Conservation (phyloP, 2,113 vertebrate species). For the Oriolus oriolus region DNA sequence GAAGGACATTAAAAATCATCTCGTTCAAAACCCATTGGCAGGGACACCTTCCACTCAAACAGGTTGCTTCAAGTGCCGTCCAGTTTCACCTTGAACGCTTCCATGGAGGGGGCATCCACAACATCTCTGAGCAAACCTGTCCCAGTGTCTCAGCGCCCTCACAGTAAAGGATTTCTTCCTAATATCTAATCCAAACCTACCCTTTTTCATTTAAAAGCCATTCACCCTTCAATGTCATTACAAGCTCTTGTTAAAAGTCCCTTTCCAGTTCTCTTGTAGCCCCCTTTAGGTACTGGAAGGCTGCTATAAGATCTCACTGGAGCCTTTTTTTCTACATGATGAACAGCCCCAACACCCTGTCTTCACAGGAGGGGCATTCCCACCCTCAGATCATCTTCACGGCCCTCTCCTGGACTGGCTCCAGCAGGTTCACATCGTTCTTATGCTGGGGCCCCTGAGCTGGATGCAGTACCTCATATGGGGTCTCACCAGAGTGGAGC, state of each 20-base stretch:
- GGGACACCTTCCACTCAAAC: background rate
- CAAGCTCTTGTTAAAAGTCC: background rate
- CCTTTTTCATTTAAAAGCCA: background rate
- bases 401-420: background rate
- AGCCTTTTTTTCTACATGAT: background rate
- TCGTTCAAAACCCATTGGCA: accelerated
- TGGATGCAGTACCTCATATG: background rate
- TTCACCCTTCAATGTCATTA: background rate
- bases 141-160: background rate
- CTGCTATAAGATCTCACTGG: background rate
- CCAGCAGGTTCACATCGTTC: background rate
- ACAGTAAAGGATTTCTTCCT: background rate
- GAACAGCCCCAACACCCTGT: background rate
- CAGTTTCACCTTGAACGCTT: background rate
- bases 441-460: background rate
- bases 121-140: background rate
- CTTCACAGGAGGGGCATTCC: background rate
- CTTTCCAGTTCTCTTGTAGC: background rate
- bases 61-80: background rate
- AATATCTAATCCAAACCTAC: background rate
- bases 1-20: background rate
- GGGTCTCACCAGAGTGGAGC: background rate
- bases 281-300: background rate
- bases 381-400: background rate
- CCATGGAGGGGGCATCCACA: background rate